These are phyloP conservation scores for Xestoiulus laeticollis DNA, from an alignment of 2,888 invertebrate species.

Conservation along the genomic window DNA sequence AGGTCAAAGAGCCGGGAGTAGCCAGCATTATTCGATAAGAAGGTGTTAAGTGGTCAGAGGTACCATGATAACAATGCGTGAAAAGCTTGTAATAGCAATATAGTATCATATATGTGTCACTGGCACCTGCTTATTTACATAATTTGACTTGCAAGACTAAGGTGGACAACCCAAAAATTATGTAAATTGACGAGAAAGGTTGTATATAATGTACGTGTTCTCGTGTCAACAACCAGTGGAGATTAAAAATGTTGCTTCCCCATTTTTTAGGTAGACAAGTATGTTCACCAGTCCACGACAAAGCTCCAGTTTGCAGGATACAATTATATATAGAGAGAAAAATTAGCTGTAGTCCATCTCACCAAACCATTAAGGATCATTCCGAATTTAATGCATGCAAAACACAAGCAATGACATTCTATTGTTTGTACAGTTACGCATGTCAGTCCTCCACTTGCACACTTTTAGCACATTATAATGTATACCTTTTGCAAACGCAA, in stretches of 20 bases:
- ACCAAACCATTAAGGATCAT: too few species aligned
- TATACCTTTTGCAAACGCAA: not conserved
- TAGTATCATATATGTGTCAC: not conserved
- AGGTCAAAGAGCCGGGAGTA: not conserved
- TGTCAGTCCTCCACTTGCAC: not conserved
- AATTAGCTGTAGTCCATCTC: too few species aligned
- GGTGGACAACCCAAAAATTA: not conserved
- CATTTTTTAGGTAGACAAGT: too few species aligned
- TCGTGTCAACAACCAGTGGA: not conserved
- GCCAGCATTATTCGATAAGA: not conserved
- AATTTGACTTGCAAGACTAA: not conserved
- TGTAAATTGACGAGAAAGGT: not conserved
- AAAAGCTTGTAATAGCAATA: not conserved
- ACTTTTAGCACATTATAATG: not conserved
- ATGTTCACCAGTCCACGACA: too few species aligned
- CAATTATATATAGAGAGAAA: too few species aligned
- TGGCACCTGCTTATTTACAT: not conserved
- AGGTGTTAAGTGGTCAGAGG: not conserved
- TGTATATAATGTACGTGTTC: too few species aligned
- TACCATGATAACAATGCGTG: not conserved
- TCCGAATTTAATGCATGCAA: too few species aligned
- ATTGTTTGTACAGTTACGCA: not conserved
- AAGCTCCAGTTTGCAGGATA: too few species aligned
- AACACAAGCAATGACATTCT: not conserved
- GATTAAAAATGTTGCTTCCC: too few species aligned